phyloP scores from a whole-genome alignment of 1,140 invertebrate genomes.

The Pseudomyrmex flavicornis region DNA sequence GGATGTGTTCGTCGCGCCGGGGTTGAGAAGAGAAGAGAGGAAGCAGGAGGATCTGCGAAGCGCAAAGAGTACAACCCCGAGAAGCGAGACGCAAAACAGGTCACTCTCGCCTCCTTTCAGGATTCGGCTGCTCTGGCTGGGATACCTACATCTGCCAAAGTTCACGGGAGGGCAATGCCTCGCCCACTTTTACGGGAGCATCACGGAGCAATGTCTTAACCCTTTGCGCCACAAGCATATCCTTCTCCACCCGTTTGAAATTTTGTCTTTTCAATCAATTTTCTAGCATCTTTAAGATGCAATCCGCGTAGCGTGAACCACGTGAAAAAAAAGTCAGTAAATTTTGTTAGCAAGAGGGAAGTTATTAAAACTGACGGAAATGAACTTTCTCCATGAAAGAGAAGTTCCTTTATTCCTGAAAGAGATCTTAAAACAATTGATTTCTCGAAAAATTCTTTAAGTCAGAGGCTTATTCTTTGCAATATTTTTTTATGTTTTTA shows the following conservation, averaged over 20 bases:
- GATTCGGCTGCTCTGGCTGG: slow-evolving; percentile 73
- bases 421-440: not conserved
- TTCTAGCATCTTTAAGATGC: slow-evolving; percentile 18
- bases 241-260: not conserved
- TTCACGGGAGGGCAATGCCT: slow-evolving; percentile 80
- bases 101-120: slow-evolving; percentile 77
- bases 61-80: slow-evolving; percentile 63
- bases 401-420: not conserved
- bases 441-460: not conserved
- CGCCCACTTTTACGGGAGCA: slow-evolving; percentile 77
- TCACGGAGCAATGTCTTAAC: slow-evolving; percentile 50
- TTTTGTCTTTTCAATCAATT: slow-evolving; percentile 32
- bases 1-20: slow-evolving; percentile 63
- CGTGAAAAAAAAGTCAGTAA: slow-evolving; percentile 11
- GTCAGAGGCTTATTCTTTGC: not conserved
- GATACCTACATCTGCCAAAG: slow-evolving; percentile 79
- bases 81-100: slow-evolving; percentile 78
- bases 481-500: not conserved
- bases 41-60: slow-evolving; percentile 36
- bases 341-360: slow-evolving; percentile 7
- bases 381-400: not conserved
- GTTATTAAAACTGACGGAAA: not conserved
- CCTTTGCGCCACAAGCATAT: slow-evolving; percentile 7
- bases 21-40: slow-evolving; percentile 56
- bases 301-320: not conserved